A percentile compares a stretch with the other conserved stretches of the same genome.
These are phyloP conservation scores for Cyphomyrus plagiostoma DNA, from an alignment of 2,113 vertebrate species.

Conservation along the genomic window DNA sequence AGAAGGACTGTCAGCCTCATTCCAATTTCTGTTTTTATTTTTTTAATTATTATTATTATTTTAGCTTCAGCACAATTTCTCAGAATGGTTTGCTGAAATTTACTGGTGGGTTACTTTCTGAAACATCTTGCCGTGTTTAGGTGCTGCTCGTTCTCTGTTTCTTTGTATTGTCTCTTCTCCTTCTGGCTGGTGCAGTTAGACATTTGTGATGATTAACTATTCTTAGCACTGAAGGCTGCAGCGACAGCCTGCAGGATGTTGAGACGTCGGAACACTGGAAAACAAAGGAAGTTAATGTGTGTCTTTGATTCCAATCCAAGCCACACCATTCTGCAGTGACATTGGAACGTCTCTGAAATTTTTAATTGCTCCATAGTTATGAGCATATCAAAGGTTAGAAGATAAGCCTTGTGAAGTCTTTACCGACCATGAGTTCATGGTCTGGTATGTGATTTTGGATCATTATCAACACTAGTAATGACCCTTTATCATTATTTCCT, in stretches of 20 bases:
- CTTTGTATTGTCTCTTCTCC: neutral
- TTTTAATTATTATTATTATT: neutral
- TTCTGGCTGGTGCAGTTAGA: neutral
- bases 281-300: neutral
- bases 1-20: neutral
- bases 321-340: neutral
- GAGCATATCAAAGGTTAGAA: slow-evolving; percentile 26
- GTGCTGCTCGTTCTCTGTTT: neutral
- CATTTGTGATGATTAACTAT: neutral
- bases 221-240: neutral
- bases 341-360: slow-evolving; percentile 14
- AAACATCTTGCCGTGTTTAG: neutral
- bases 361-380: slow-evolving; percentile 14
- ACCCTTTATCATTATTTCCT: neutral
- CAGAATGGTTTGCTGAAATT: neutral
- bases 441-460: neutral
- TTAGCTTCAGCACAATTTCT: neutral
- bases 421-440: slow-evolving; percentile 10
- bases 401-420: neutral
- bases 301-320: neutral
- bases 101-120: neutral
- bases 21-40: neutral
- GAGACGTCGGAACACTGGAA: neutral
- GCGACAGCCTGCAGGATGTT: neutral
- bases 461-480: neutral